Base-by-base conservation (phyloP, 2,888 invertebrate genomes). In the Eristalinus sepulchralis region DNA sequence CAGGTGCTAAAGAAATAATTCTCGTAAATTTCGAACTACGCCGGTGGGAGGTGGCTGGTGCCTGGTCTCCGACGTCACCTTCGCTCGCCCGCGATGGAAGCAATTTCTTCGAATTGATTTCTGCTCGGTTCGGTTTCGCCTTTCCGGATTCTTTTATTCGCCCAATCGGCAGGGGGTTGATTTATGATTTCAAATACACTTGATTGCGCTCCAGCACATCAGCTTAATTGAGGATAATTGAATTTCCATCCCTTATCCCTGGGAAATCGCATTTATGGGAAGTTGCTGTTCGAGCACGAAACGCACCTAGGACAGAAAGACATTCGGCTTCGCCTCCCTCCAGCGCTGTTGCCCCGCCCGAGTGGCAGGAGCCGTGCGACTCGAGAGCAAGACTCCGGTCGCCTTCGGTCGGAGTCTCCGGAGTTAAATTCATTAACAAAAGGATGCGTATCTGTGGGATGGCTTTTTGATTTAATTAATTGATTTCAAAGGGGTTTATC, bases 101-200 rank as follows among this genome's bases (percentile, higher is more conserved):
- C 64, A 66, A 83, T 79, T 83, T 55, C 83, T 70, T 71, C 55
- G 60, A 83, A 79, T 79, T 39, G 55, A 83, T 75, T 79, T 79
- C 24, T 68, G 64, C 60, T 77, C 27, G 66, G 53, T 64, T 83
- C 34, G 68, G 63, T 70, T 83, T 83, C 68, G 62, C 57, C 55
- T 27, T 79, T 66, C 22, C 20, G 39, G n/a, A 66, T 59, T 71
- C 55, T 57, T 67, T 76, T 67, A 55, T 63, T 62, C n/a, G 39
- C 33, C 60, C 39, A 57, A 77, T 81, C 84, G 81, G 72, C 76
- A 77, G 76, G 67, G 80, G 76, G 76, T 72, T 85, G 84, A 85
- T 85, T 85, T 85, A 85, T 85, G 84, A 85, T 81, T 81, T 81
- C 81, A 85, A 85, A 80, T 81, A 77, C 84, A 85, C 84, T 85